phyloP scores from a whole-genome alignment of 2,888 invertebrate species.

The Drosophila meridiana region DNA sequence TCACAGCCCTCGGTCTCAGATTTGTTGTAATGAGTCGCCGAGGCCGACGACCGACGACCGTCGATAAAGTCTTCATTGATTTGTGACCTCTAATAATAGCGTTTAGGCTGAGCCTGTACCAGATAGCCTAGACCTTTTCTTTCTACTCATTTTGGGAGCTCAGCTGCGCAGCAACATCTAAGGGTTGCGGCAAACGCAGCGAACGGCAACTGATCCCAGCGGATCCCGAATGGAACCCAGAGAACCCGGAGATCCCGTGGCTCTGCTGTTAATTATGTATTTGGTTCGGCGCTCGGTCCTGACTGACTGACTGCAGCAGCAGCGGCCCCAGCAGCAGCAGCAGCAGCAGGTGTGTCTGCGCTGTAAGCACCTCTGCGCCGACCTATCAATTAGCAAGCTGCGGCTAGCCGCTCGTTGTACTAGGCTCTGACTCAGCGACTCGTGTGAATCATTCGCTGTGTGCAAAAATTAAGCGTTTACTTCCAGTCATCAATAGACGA shows the following conservation, averaged over 20 bases:
- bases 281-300: conserved; percentile 15
- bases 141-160: conserved; percentile 9
- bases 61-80: conserved; percentile 82
- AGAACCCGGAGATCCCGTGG: conserved; percentile 12
- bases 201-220: conserved; percentile 29
- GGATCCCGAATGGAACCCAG: conserved; percentile 19
- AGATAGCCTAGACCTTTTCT: conserved; percentile 68
- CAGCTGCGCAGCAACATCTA: conserved; percentile 66
- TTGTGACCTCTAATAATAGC: conserved; percentile 82
- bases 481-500: conserved; percentile 70
- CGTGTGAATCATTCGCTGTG: conserved; percentile 60
- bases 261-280: conserved; percentile 34
- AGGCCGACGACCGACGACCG: conserved; percentile 35
- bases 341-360: conserved; percentile 41
- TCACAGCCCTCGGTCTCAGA: conserved; percentile 48
- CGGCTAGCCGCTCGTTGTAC: conserved; percentile 23
- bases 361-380: conserved; percentile 43
- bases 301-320: neutral
- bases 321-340: neutral
- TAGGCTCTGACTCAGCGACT: conserved; percentile 50
- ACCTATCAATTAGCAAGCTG: conserved; percentile 62
- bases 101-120: conserved; percentile 63
- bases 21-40: conserved; percentile 71
- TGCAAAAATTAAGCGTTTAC: conserved; percentile 54
- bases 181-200: conserved; percentile 66